phyloP scores from a whole-genome alignment of 2,113 vertebrate species.

The Eulacestoma nigropectus region DNA sequence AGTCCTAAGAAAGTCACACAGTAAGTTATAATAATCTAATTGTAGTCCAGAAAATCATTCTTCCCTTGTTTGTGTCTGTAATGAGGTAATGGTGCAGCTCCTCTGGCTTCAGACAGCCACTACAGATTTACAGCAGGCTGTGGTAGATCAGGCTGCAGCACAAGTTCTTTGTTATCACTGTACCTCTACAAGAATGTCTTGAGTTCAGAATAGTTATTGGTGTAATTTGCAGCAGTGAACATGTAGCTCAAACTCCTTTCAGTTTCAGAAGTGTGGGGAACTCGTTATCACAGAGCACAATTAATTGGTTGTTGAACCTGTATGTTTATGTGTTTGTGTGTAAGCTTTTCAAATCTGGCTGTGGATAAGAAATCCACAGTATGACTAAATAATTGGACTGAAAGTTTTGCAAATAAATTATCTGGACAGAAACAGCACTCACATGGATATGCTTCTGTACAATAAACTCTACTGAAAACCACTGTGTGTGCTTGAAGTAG shows the following conservation, averaged over 20 bases:
- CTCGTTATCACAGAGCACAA: neutral
- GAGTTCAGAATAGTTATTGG: neutral
- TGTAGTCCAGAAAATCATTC: conserved; percentile 10
- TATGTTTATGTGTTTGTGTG: neutral
- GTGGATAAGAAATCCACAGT: neutral
- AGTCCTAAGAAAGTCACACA: neutral
- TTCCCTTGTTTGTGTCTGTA: neutral
- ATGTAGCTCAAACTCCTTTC: neutral
- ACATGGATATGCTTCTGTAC: neutral
- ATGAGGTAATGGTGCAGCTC: neutral
- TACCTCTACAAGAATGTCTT: neutral
- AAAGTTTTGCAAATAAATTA: neutral
- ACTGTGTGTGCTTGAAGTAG: neutral
- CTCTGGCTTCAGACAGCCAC: neutral
- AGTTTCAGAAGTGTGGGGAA: neutral
- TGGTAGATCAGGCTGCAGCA: neutral
- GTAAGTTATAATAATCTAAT: neutral
- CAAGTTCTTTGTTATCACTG: neutral
- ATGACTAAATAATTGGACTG: neutral
- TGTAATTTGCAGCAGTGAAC: neutral
- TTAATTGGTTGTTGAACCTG: neutral
- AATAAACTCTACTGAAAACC: neutral
- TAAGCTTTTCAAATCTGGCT: neutral
- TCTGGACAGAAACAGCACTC: neutral
- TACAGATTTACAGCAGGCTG: neutral